A percentile compares a stretch with the other conserved stretches of the same genome.
phyloP scores from a whole-genome alignment of 2,888 invertebrate species.

The Poecilus cupreus region DNA sequence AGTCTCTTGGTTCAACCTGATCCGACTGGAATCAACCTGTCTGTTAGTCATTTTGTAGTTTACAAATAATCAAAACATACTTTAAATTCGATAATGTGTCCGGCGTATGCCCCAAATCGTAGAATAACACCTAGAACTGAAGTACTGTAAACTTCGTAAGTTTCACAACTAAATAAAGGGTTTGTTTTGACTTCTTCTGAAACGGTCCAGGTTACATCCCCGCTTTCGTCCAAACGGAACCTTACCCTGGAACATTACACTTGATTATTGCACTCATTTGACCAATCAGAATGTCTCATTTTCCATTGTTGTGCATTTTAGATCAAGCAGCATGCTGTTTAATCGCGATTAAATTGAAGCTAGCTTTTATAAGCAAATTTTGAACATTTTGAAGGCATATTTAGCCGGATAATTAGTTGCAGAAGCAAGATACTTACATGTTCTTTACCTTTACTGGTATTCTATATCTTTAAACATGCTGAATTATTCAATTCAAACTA shows the following conservation, averaged over 20 bases:
- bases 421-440: too few relatives aligned
- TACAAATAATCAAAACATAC: constrained; percentile 65
- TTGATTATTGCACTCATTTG: too few relatives aligned
- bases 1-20: constrained; percentile 74
- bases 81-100: constrained; percentile 80
- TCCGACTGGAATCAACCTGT: too few relatives aligned
- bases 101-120: constrained; percentile 79
- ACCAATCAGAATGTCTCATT: neutral
- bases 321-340: too few relatives aligned
- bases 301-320: too few relatives aligned
- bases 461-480: too few relatives aligned
- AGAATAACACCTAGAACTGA: constrained; percentile 71
- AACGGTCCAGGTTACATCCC: constrained; percentile 80
- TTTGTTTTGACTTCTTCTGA: constrained; percentile 74
- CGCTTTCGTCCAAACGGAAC: constrained; percentile 77
- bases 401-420: too few relatives aligned
- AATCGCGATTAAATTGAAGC: too few relatives aligned
- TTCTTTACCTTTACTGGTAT: too few relatives aligned
- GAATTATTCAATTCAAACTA: too few relatives aligned
- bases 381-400: too few relatives aligned
- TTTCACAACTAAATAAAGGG: constrained; percentile 81
- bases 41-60: neutral
- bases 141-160: constrained; percentile 76
- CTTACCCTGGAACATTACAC: constrained; percentile 67
- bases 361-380: too few relatives aligned